Evolutionary conservation across 92 coral and sea anemone species (phyloP), one percentile per base, ranked within the genome.

Genomic region (Porites evermanni): DNA sequence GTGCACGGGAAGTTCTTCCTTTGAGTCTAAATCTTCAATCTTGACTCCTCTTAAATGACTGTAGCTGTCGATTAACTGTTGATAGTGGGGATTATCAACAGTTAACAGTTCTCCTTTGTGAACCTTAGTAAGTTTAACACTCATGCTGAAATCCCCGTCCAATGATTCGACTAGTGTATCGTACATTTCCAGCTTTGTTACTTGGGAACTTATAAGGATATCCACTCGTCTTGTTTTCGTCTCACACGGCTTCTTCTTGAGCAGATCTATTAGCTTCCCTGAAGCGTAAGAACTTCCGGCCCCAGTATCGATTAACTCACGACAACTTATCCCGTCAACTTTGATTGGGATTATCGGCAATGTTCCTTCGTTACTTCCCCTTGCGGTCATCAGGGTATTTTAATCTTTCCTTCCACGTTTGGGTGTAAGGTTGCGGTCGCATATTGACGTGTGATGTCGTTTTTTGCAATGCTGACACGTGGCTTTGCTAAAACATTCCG

Each of bases 261-360:
- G 65, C 14, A 64, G 79, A 53, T 73, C 68, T 13, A 73, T 1
- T 2, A 83, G 60, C 63, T 83, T 73, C 0, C 72, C 81, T 18
- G 77, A 85, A n/a, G 77, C 88, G 56, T 76, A 64, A 16, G 80
- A 73, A 21, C 87, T 73, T 8, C 75, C 67, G 52, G 88, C 83
- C 26, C 89, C 89, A 6, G 76, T 51, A 54, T 85, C 83, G 4
- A 85, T 85, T 9, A 77, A 24, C 1, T 51, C 80, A 24, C 66
- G 20, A 9, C 56, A 38, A 16, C 0, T 11, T 14, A 38, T 71
- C 53, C 75, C 58, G 5, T 14, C 23, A 38, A 71, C 56, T 12
- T 38, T 71, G 0, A 38, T 14, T 71, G 75, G 6, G 8, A 71
- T 44, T 44, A 44, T 19, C 44, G 75, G 75, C 58, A 44, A 71